Evolutionary conservation across 2,797 vertebrate genomes (phyloP).

Genomic region (Syndactyla subalaris): DNA sequence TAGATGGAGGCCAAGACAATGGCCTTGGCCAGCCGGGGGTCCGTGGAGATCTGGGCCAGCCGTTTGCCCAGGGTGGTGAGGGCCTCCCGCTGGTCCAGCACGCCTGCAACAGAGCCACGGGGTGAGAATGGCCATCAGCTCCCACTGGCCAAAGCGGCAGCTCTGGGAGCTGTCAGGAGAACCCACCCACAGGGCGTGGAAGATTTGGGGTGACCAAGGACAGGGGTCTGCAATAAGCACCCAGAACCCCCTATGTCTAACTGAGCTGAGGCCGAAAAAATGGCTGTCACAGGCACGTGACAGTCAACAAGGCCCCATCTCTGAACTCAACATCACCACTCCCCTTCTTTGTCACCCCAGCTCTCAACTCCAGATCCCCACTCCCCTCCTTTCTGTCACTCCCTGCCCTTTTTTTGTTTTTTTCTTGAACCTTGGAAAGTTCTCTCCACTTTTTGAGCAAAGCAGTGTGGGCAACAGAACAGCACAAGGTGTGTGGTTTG

Average conservation of each 20-base stretch:
- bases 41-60: conserved; percentile 90
- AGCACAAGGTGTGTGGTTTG: rapidly evolving
- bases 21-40: conserved; percentile 92
- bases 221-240: not conserved
- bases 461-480: not conserved
- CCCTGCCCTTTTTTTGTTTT: not conserved
- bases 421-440: not conserved
- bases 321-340: not conserved
- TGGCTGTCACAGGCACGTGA: not conserved
- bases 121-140: not conserved
- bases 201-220: rapidly evolving
- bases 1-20: conserved; percentile 90
- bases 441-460: not conserved
- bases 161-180: not conserved
- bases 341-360: not conserved
- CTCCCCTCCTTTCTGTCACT: not conserved
- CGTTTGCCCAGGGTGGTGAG: conserved; percentile 91
- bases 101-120: conserved; percentile 74
- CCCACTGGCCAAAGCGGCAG: rapidly evolving
- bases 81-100: conserved; percentile 87
- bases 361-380: no score
- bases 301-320: not conserved
- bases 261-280: not conserved
- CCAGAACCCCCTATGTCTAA: not conserved
- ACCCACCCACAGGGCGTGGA: rapidly evolving